Evolutionary conservation across 2,888 invertebrate species (phyloP), one percentile per base, ranked within the genome.

Genomic region (Drosophila conformis): DNA sequence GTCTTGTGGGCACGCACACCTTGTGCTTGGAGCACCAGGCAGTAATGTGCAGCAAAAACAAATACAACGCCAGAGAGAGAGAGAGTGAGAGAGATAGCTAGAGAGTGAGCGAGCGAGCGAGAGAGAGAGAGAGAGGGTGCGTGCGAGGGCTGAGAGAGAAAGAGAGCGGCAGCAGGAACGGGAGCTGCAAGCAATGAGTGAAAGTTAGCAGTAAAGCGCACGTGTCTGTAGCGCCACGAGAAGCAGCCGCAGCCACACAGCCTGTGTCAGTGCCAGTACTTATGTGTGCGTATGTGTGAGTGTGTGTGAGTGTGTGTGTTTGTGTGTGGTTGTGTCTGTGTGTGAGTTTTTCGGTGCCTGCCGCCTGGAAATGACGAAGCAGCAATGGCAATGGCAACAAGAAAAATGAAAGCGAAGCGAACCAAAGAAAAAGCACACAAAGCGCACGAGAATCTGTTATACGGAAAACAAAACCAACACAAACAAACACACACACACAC

Each of bases 131-230:
- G 46, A 60, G 62, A 56, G 62, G 56, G 49, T 49, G 62, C 29
- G 51, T 51, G 51, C 10, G 27, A 10, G 51, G 51, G 11, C n/a
- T 25, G 46, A 31, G 49, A 64, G 60, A 61, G 56, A 83, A 66
- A 64, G 70, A 49, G 60, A 70, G 59, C 46, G 66, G 52, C 76
- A 59, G 63, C 75, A 79, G 58, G 70, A 67, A 61, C 78, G 78
- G 77, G 77, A 75, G 86, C 90, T 88, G 90, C 76, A 74, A 84
- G 86, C 86, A 73, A 69, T 83, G 86, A 85, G 90, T 90, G 85
- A 85, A 85, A 85, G 85, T 85, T 86, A 85, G 89, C 90, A 88
- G 86, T 88, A 88, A 85, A 89, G 85, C 90, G 88, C 85, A 85
- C 85, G 90, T 88, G 90, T 83, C 90, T 85, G 76, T 68, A 78